Conservation (phyloP, 2,888 invertebrate genomes). For the Aphelenchoides bicaudatus region DNA sequence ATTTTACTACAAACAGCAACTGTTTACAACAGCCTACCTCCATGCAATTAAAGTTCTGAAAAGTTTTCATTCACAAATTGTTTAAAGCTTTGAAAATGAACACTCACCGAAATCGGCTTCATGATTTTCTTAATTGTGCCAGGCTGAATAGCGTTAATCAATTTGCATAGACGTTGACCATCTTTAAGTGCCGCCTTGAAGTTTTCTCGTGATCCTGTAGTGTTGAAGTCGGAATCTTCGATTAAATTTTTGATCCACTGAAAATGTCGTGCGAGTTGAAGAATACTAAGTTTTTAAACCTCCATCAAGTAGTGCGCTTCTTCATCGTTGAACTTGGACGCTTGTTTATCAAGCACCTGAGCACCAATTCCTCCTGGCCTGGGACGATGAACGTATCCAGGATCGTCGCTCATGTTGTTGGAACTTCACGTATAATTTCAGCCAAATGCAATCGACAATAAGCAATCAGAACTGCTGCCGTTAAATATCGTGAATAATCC, state of each 20-base stretch:
- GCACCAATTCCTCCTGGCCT: slow-evolving; percentile 45
- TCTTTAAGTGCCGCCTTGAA: slow-evolving; percentile 82
- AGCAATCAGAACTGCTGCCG: too few relatives aligned
- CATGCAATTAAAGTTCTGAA: slow-evolving; percentile 92
- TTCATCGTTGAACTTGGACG: slow-evolving; percentile 83
- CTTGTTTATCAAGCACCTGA: slow-evolving; percentile 46
- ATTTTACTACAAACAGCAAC: slow-evolving; percentile 1
- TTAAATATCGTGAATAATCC: too few relatives aligned
- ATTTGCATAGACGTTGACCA: slow-evolving; percentile 85
- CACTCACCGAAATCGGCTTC: slow-evolving; percentile 76
- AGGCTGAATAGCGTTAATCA: slow-evolving; percentile 73
- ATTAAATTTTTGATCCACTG: slow-evolving; percentile 70
- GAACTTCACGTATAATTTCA: too few relatives aligned
- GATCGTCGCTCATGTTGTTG: too few relatives aligned
- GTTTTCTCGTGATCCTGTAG: slow-evolving; percentile 80
- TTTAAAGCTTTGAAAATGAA: slow-evolving; percentile 79
- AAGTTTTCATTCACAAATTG: background rate
- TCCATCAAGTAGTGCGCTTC: slow-evolving; percentile 79
- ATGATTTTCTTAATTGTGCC: slow-evolving; percentile 86
- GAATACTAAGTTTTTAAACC: too few relatives aligned
- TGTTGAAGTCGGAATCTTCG: slow-evolving; percentile 75
- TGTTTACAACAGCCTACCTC: slow-evolving; percentile 69
- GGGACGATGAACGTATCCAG: slow-evolving; percentile 45
- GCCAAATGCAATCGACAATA: too few relatives aligned
- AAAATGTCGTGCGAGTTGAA: too few relatives aligned